Base-by-base conservation (phyloP, 2,888 invertebrate genomes). In the Sicus ferrugineus region DNA sequence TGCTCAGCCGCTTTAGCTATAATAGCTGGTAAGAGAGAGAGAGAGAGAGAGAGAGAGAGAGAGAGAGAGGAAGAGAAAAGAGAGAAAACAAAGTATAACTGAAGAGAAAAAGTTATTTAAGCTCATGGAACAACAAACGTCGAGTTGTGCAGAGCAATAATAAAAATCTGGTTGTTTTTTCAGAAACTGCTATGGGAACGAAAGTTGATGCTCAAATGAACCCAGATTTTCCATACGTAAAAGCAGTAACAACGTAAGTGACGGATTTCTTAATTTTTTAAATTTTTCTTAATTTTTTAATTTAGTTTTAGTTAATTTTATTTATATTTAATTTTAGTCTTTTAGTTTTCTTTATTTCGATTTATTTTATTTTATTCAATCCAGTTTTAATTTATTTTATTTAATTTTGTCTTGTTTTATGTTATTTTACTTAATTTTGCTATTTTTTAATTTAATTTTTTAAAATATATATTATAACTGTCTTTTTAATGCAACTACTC, bases 181-280 rank as follows among this genome's bases (percentile, higher is more conserved):
- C 26, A 82, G 83, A 83, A 72, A 82, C 82, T 3, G 78, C 83
- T 19, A 83, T 83, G 83, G 83, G 82, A 30, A 81, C 79, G 4
- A 81, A 79, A 66, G 75, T 82, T 3, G 73, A 83, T 74, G 82
- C 83, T 1, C 93, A 94, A 81, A 85, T 85, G 56, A 85, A 91
- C 78, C 86, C 87, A 2, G 87, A 91, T 63, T 89, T 91, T 1
- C 88, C 89, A 75, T 94, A 93, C 80, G 92, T 93, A 0, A 86
- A 88, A 76, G 89, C 91, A n/a, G 90, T 93, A 50, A 88, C 89
- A 79, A 87, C 86, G 92, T 92, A 85, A 78, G 77, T 76, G n/a
- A 5, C n/a, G n/a, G n/a, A n/a, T n/a, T n/a, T n/a, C n/a, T n/a
- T n/a, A n/a, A n/a, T n/a, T n/a, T n/a, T n/a, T n/a, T n/a, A 9